These are phyloP conservation scores for Myxocyprinus asiaticus DNA, from an alignment of 2,113 vertebrate species.

Conservation along the genomic window DNA sequence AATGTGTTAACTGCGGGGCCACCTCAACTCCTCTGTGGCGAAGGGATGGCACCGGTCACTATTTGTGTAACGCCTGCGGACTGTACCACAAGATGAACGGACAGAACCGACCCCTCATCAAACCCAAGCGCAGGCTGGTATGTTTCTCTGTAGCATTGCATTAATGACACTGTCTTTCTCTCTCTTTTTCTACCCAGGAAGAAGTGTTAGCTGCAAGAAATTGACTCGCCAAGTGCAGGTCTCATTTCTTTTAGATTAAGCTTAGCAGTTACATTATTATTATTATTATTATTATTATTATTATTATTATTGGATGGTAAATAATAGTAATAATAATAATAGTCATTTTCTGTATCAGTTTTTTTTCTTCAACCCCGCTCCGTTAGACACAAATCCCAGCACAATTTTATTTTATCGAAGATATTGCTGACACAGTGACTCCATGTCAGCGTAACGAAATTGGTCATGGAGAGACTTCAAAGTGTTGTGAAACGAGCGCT, in stretches of 20 bases:
- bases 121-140: slow-evolving; percentile 99
- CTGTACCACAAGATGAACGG: slow-evolving; percentile 99
- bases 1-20: slow-evolving; percentile 99
- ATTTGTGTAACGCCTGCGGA: slow-evolving; percentile 98
- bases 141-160: slow-evolving; percentile 71
- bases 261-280: slow-evolving; percentile 60
- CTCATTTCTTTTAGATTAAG: slow-evolving; percentile 77
- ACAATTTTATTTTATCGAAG: background rate
- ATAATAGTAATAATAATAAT: background rate
- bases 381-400: background rate
- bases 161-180: slow-evolving; percentile 66
- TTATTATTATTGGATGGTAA: slow-evolving; percentile 38
- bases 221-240: slow-evolving; percentile 77
- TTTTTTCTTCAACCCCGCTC: slow-evolving; percentile 17
- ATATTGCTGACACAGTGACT: slow-evolving; percentile 36
- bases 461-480: slow-evolving; percentile 32
- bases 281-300: slow-evolving; percentile 47
- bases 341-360: slow-evolving; percentile 36
- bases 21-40: slow-evolving; percentile 98
- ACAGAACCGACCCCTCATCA: slow-evolving; percentile 98
- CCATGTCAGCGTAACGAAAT: slow-evolving; percentile 15
- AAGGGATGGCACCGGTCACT: slow-evolving; percentile 97
- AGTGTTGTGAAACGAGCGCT: slow-evolving; percentile 26
- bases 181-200: slow-evolving; percentile 73
- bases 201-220: slow-evolving; percentile 77